Base-by-base conservation (phyloP, 2,888 invertebrate genomes). In the Pachliopta kotzebuea region DNA sequence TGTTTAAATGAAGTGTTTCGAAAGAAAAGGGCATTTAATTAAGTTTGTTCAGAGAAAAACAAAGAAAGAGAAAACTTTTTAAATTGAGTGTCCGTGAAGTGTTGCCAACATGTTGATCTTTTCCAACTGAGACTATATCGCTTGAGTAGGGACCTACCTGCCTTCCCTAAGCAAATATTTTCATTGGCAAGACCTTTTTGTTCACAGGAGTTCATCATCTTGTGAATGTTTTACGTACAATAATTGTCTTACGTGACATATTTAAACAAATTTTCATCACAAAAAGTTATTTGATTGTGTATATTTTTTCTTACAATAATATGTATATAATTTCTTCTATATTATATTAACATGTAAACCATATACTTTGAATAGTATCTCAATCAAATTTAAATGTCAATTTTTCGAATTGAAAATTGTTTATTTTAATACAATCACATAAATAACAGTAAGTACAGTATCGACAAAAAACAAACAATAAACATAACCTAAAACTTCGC, bases 21-120 rank as follows among this genome's bases (percentile, higher is more conserved):
- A 84, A 83, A 82, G 82, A 83, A 85, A 85, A 86, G 84, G 84
- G 84, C 85, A 89, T 83, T 85, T 90, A 90, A 90, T 90, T 90
- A 89, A 88, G 90, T 91, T 90, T 91, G 89, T 87, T 90, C 87
- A 90, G 90, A 89, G 89, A 86, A 88, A 90, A 90, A 91, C 90
- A 90, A 90, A 91, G 88, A 89, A 71, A 70, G 74, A 73, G 74
- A 23, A 83, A 88, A 90, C 85, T 87, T 91, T 88, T 90, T 91
- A 91, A 91, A 91, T 91, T 90, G 90, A 89, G 84, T 85, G 88
- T 86, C 88, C 88, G 84, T 83, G 85, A 88, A 90, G 90, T 90
- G 90, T 88, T 86, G 86, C 77, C 85, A 81, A 87, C 89, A 90
- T 90, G 91, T 91, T 91, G 90, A 90, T 91, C 90, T 91, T 90